Conservation (phyloP, 2,113 vertebrate species). For the Leptobrachium leishanense region DNA sequence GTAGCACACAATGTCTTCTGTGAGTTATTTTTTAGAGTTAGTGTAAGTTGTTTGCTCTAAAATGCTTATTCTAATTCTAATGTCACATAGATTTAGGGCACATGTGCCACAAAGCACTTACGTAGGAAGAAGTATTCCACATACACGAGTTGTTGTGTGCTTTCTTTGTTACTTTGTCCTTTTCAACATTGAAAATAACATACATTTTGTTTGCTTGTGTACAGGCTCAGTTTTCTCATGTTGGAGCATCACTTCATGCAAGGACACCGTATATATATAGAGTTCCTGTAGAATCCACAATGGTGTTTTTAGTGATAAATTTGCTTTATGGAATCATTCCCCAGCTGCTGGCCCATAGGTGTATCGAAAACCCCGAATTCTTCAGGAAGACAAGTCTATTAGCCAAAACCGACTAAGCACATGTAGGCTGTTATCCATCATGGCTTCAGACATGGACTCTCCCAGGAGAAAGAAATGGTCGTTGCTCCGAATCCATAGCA, state of each 20-base stretch:
- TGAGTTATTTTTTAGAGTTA: no score
- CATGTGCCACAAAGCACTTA: no score
- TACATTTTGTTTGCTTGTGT: constrained; percentile 40
- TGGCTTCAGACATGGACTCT: not conserved
- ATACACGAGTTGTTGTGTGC: no score
- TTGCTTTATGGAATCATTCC: constrained; percentile 81
- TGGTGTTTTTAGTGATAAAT: constrained; percentile 80
- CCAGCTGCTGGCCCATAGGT: constrained; percentile 87
- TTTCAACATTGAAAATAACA: not conserved
- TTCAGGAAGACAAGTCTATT: constrained; percentile 72
- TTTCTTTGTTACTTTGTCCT: not conserved
- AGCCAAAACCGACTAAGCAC: constrained; percentile 66
- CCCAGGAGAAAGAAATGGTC: not conserved
- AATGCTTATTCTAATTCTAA: no score
- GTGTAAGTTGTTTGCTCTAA: no score
- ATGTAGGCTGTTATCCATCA: not conserved
- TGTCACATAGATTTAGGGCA: no score
- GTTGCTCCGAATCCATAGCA: no score
- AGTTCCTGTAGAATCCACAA: constrained; percentile 80
- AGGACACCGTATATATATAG: constrained; percentile 89
- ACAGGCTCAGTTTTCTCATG: constrained; percentile 91
- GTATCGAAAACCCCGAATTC: constrained; percentile 80
- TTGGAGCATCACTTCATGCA: constrained; percentile 91
- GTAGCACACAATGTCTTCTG: no score
- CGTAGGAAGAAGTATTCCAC: no score